Base-by-base conservation (phyloP, 2,113 vertebrate species). In the Cyanoderma ruficeps region DNA sequence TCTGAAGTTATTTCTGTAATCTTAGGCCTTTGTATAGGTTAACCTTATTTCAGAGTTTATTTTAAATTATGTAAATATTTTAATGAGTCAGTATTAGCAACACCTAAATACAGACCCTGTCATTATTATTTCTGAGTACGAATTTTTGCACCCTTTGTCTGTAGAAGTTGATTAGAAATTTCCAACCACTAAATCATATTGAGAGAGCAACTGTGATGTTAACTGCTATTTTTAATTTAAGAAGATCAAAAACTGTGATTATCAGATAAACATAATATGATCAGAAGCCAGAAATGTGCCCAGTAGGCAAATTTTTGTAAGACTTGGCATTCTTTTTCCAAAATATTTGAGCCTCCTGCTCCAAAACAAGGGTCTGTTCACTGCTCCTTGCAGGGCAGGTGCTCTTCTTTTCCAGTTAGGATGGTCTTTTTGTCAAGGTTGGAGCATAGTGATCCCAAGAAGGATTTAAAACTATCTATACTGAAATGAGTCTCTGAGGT, bases 1-100 rank as follows among this genome's bases (percentile, higher is more conserved):
- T 52, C 79, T 55, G 42, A 61, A 68, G 57, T 84, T 92, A 60
- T 94, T 91, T 82, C 37, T 61, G 69, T 87, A 91, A 82, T 84
- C 41, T 31, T 89, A 94, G 52, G 37, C 20, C 65, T 89, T 79
- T 53, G 11, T 60, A 30, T 28, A 71, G 31, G 44, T 63, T 89
- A 94, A 82, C 49, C 17, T 79, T 71, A 91, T 87, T 89, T 93
- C 44, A 79, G 52, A 82, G 47, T 57, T 79, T 64, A 82, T 82
- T 94, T 87, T 37, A 68, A 84, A 93, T 64, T 87, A 79, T 75
- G 31, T 82, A 84, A 87, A 39, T 75, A 87, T 68, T 82, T 89
- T 39, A 75, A 63, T 31, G 13, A 31, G 31, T 47, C 49, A 16
- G 11, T 81, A 64, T 89, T 91, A 60, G 44, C 24, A 46, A 53